Conservation (phyloP, 1,140 invertebrate species). For the Drosophila micromelanica region DNA sequence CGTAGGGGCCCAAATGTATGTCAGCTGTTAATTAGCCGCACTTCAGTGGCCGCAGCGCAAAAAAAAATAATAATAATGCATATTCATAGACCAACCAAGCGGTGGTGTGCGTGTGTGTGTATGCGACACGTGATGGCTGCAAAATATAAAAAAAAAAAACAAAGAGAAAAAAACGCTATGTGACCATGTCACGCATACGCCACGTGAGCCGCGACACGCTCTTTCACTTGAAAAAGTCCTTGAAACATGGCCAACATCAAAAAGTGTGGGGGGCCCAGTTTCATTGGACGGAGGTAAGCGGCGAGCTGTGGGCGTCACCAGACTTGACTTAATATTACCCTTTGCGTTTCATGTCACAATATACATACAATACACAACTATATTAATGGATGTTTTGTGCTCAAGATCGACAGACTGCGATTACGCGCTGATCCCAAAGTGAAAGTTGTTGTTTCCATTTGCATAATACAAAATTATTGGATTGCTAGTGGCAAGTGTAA, state of each 20-base stretch:
- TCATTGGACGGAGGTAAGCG: too few relatives aligned
- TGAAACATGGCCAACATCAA: slow-evolving; percentile 41
- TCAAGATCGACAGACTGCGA: slow-evolving; percentile 15
- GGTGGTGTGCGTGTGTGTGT: slow-evolving; percentile 2
- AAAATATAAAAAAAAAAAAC: background rate
- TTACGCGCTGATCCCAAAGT: slow-evolving; percentile 6
- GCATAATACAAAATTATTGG: slow-evolving; percentile 12
- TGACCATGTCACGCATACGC: slow-evolving; percentile 67
- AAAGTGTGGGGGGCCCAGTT: background rate
- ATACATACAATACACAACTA: background rate
- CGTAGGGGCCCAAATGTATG: slow-evolving; percentile 51
- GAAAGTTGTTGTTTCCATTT: slow-evolving; percentile 5
- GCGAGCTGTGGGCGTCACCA: background rate
- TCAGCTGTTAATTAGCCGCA: slow-evolving; percentile 68
- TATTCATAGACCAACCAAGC: slow-evolving; percentile 55
- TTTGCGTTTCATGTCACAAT: slow-evolving; percentile 23
- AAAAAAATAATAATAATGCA: slow-evolving; percentile 63
- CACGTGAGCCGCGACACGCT: slow-evolving; percentile 42
- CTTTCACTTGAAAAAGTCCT: slow-evolving; percentile 50
- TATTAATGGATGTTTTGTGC: slow-evolving; percentile 41
- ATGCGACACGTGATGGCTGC: slow-evolving; percentile 17
- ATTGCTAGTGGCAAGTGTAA: slow-evolving; percentile 1
- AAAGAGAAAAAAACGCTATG: slow-evolving; percentile 27
- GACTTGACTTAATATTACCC: slow-evolving; percentile 12
- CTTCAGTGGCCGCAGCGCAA: slow-evolving; percentile 38